Base-by-base conservation (phyloP, 2,113 vertebrate species). In the Polypterus bichir region DNA sequence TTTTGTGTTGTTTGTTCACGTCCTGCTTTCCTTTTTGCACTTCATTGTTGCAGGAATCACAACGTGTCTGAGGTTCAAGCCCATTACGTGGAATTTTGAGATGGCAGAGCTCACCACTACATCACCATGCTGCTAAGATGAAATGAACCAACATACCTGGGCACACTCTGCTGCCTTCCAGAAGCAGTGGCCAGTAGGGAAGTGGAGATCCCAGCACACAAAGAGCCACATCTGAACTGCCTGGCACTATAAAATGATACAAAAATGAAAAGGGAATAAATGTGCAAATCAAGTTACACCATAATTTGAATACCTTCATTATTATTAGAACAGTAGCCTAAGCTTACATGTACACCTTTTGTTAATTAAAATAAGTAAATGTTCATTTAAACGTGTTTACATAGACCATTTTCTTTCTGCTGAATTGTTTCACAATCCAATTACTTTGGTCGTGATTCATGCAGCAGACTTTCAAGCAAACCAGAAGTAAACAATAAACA, bases 131-230 rank as follows among this genome's bases (percentile, higher is more conserved):
- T 45, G 46, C 47, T 9, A 27, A 11, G 59, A 9, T 7, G 4
- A 2, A 5, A 46, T 47, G 46, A 6, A 48, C 7, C 47, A 52
- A 71, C 79, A 77, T 72, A 86, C 83, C 83, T 5, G 82, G 82
- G 58, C 77, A 83, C 64, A 81, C 75, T 62, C 73, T 68, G 9
- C 81, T 78, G 7, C 78, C 81, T 62, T 84, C 79, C 66, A 86
- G 74, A 59, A 86, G 74, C 66, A 83, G 74, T 0, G 82, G 76
- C 52, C 83, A 70, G 54, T 79, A 77, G 49, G 80, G 79, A 58
- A 79, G 79, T 53, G 83, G 81, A 47, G 77, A 73, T 1, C 82
- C 83, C 68, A 84, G 65, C 48, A 86, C n/a, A 62, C 82, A 84
- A 65, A 86, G 61, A 68, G 81, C 81, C 62, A 81, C 71, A 60